These are phyloP conservation scores for Latrodectus elegans DNA, from an alignment of 2,888 invertebrate species.

Conservation along the genomic window DNA sequence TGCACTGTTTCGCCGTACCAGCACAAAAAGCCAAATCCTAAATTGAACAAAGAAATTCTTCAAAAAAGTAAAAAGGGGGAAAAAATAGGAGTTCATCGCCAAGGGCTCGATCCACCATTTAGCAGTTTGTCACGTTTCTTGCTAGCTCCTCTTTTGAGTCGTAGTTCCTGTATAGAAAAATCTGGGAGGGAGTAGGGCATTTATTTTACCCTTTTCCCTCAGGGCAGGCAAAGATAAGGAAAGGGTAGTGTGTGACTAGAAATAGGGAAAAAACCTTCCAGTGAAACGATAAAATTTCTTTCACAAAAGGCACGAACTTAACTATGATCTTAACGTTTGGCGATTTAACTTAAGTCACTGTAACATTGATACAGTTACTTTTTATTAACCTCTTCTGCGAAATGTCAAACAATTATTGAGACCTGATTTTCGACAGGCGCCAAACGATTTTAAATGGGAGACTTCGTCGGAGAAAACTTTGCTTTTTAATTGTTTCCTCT, in stretches of 20 bases:
- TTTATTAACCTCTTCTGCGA: neutral
- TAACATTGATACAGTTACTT: neutral
- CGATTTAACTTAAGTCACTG: neutral
- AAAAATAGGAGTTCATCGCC: neutral
- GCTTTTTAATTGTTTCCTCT: too few relatives aligned
- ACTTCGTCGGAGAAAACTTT: neutral
- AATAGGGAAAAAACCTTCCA: neutral
- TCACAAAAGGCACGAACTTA: slow-evolving; percentile 1
- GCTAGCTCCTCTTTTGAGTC: neutral
- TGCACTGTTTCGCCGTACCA: neutral
- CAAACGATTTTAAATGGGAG: neutral
- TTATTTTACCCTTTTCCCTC: slow-evolving; percentile 18
- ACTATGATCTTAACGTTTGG: neutral
- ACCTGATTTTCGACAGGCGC: neutral
- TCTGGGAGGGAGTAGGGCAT: slow-evolving; percentile 20
- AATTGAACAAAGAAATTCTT: neutral
- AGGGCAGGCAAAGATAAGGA: neutral
- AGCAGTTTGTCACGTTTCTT: slow-evolving; percentile 46
- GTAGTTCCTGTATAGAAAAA: slow-evolving; percentile 10
- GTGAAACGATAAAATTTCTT: neutral
- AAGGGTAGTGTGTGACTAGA: slow-evolving; percentile 11
- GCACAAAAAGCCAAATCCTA: neutral
- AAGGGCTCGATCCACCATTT: slow-evolving; percentile 15
- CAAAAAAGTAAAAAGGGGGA: neutral
- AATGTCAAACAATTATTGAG: neutral